Conservation (phyloP, 2,888 invertebrate species). For the Formica aserva region DNA sequence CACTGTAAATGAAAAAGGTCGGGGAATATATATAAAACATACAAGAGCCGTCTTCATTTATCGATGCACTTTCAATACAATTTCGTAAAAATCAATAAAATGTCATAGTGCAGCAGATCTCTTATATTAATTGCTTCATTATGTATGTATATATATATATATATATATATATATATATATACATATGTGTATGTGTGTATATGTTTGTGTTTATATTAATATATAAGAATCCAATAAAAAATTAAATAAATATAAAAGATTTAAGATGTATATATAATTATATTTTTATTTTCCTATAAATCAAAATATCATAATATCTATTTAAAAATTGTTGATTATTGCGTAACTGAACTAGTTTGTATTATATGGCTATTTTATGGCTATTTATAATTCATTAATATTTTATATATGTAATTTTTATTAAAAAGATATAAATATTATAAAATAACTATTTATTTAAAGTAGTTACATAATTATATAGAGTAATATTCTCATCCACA, state of each 20-base stretch:
- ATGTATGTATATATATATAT: background rate
- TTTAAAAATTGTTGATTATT: background rate
- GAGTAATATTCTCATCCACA: too few relatives aligned
- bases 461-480: too few relatives aligned
- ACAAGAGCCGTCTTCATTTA: slow-evolving; percentile 7
- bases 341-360: background rate
- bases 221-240: background rate
- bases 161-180: background rate
- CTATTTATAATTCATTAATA: background rate
- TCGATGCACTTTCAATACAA: slow-evolving; percentile 21
- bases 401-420: background rate
- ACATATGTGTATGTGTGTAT: background rate
- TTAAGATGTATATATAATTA: background rate
- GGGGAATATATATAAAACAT: background rate
- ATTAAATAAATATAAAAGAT: background rate
- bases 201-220: slow-evolving; percentile 1
- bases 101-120: background rate
- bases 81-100: slow-evolving; percentile 25
- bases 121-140: background rate
- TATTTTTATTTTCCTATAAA: background rate
- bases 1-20: slow-evolving; percentile 13
- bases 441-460: too few relatives aligned
- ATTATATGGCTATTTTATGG: background rate
- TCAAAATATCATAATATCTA: background rate
- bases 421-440: too few relatives aligned